These are phyloP conservation scores for Elanoides forficatus DNA, from an alignment of 2,113 vertebrate genomes.

Conservation along the genomic window DNA sequence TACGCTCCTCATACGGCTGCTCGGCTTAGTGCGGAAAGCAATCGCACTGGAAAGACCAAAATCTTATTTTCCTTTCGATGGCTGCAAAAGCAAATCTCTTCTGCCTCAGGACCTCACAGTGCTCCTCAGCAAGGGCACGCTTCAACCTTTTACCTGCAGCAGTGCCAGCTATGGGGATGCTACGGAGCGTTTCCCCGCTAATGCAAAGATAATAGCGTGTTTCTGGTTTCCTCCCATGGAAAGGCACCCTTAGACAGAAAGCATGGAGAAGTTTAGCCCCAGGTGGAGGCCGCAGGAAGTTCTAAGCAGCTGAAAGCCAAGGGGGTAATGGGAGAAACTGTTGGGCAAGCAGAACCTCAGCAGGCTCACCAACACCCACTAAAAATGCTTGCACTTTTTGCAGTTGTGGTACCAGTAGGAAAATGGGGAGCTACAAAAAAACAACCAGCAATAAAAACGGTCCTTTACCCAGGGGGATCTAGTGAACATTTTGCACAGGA, in stretches of 20 bases:
- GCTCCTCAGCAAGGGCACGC: background rate
- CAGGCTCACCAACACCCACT: background rate
- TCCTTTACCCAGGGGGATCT: background rate
- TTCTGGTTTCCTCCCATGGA: background rate
- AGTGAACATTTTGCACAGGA: background rate
- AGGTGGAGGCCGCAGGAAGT: background rate
- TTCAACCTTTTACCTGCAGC: background rate
- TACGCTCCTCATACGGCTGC: background rate
- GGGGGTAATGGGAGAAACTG: background rate
- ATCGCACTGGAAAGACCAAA: background rate
- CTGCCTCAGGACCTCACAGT: background rate
- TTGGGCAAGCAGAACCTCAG: background rate
- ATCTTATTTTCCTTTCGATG: background rate
- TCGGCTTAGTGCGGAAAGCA: background rate
- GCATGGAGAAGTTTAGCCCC: background rate
- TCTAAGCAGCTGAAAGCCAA: background rate
- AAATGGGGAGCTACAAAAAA: background rate
- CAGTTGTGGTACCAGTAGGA: background rate
- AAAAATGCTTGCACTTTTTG: background rate
- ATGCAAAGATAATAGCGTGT: background rate
- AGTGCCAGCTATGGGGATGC: background rate
- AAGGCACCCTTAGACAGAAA: background rate
- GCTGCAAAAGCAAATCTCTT: background rate
- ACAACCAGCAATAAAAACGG: background rate
- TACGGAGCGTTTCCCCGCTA: background rate